These are phyloP conservation scores for Tortricodes alternella DNA, from an alignment of 2,888 invertebrate genomes.

Conservation along the genomic window DNA sequence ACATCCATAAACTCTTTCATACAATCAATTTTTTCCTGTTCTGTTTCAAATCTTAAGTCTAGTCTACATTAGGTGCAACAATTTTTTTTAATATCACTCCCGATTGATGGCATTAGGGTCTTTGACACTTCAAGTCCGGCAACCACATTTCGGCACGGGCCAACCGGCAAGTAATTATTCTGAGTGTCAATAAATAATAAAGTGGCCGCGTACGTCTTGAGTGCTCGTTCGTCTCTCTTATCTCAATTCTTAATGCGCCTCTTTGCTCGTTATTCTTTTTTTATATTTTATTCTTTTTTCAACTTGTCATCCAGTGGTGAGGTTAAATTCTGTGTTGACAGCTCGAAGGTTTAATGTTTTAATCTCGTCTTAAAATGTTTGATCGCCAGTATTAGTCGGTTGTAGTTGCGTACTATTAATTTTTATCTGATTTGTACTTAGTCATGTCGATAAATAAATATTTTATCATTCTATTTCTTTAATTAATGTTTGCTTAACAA, in stretches of 20 bases:
- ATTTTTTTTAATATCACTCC: not conserved
- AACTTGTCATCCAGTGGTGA: conserved; percentile 68
- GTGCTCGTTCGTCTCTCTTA: conserved; percentile 82
- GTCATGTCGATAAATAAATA: conserved; percentile 32
- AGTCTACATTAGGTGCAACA: not conserved
- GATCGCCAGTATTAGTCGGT: conserved; percentile 61
- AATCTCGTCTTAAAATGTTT: conserved; percentile 70
- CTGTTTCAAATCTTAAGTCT: too few species aligned
- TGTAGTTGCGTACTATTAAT: conserved; percentile 48
- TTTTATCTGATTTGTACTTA: conserved; percentile 62
- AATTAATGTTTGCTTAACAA: conserved; percentile 19
- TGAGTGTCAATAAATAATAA: conserved; percentile 83
- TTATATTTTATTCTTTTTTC: conserved; percentile 66
- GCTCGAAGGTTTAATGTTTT: conserved; percentile 79
- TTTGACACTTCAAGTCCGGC: conserved; percentile 23
- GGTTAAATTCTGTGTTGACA: conserved; percentile 80
- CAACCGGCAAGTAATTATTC: conserved; percentile 77
- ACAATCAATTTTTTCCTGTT: too few species aligned
- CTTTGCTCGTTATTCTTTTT: conserved; percentile 76
- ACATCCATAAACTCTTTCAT: too few species aligned
- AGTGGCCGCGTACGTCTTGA: conserved; percentile 71
- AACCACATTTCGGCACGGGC: conserved; percentile 69
- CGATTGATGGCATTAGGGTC: conserved; percentile 24
- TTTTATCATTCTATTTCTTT: conserved; percentile 10
- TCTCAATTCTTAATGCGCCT: conserved; percentile 82